Percentiles rank a stretch among this genome's conserved stretches.
Evolutionary conservation across 2,113 vertebrate species (phyloP).

Genomic region (Planiliza haematocheilus): DNA sequence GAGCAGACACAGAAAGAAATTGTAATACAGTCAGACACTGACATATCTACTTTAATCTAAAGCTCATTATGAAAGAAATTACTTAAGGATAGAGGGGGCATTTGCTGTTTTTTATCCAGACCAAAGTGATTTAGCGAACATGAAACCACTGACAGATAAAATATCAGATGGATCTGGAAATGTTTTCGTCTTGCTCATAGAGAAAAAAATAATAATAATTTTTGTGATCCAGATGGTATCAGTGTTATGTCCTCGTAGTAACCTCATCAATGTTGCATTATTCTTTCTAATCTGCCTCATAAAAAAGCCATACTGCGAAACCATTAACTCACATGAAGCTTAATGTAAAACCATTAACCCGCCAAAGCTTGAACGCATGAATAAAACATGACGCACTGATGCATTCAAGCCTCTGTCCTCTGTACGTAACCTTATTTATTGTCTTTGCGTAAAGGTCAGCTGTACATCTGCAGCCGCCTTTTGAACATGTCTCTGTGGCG

Average conservation of each 20-base stretch:
- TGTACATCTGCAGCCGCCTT: slow-evolving; percentile 20
- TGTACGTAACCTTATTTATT: slow-evolving; percentile 44
- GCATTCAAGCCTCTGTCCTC: slow-evolving; percentile 50
- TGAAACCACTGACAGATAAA: slow-evolving; percentile 4
- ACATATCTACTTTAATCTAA: slow-evolving; percentile 36
- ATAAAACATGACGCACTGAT: slow-evolving; percentile 61
- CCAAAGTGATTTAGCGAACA: slow-evolving; percentile 6
- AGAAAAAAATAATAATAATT: slow-evolving; percentile 3
- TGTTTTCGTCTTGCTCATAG: not conserved
- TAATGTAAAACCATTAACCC: slow-evolving; percentile 51
- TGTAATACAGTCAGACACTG: not conserved
- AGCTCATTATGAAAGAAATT: slow-evolving; percentile 21
- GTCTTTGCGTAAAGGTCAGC: slow-evolving; percentile 52
- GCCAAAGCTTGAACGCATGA: slow-evolving; percentile 32
- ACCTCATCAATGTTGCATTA: slow-evolving; percentile 55
- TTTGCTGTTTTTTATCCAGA: slow-evolving; percentile 3
- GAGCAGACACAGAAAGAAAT: not conserved
- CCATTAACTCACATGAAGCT: slow-evolving; percentile 33
- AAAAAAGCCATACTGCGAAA: slow-evolving; percentile 37
- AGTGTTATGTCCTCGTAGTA: slow-evolving; percentile 27
- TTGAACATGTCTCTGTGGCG: slow-evolving; percentile 28
- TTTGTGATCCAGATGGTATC: slow-evolving; percentile 15
- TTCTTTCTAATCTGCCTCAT: slow-evolving; percentile 44
- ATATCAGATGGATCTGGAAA: not conserved
- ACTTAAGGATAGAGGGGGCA: not conserved